Percentiles rank a stretch among this genome's conserved stretches.
Conservation (phyloP, 2,888 invertebrate genomes). For the Drosophila rellima region DNA sequence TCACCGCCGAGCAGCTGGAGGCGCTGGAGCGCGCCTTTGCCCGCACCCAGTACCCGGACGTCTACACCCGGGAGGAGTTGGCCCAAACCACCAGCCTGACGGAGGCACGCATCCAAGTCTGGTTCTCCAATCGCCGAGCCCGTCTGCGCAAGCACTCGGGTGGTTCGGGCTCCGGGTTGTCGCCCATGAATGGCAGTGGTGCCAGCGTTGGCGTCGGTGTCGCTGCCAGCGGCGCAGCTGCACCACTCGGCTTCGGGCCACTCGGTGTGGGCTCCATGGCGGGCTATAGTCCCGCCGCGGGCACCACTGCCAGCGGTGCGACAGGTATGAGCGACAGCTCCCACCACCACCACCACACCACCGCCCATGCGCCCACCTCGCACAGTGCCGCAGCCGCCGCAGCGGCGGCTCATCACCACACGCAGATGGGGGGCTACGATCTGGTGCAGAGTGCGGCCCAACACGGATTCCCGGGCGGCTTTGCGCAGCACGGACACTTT, state of each 20-base stretch:
- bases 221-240: slow-evolving; percentile 54
- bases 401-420: slow-evolving; percentile 83
- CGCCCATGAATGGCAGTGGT: slow-evolving; percentile 75
- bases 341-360: slow-evolving; percentile 78
- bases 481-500: slow-evolving; percentile 85
- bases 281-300: slow-evolving; percentile 84
- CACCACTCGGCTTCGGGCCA: slow-evolving; percentile 82
- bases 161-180: slow-evolving; percentile 77
- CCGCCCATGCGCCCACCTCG: slow-evolving; percentile 79
- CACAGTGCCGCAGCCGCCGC: slow-evolving; percentile 81
- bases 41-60: slow-evolving; percentile 97
- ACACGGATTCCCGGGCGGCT: slow-evolving; percentile 83
- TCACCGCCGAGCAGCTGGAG: slow-evolving; percentile 96
- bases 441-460: slow-evolving; percentile 84
- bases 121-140: slow-evolving; percentile 98
- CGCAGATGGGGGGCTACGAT: slow-evolving; percentile 84
- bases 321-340: slow-evolving; percentile 74
- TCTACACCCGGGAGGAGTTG: slow-evolving; percentile 97
- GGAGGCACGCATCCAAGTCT: slow-evolving; percentile 97
- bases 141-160: slow-evolving; percentile 93
- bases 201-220: slow-evolving; percentile 53
- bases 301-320: slow-evolving; percentile 77
- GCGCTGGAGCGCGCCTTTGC: slow-evolving; percentile 95
- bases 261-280: slow-evolving; percentile 85
- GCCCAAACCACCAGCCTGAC: slow-evolving; percentile 95